Conservation (phyloP, 1,140 invertebrate species). For the Ephestia elutella region DNA sequence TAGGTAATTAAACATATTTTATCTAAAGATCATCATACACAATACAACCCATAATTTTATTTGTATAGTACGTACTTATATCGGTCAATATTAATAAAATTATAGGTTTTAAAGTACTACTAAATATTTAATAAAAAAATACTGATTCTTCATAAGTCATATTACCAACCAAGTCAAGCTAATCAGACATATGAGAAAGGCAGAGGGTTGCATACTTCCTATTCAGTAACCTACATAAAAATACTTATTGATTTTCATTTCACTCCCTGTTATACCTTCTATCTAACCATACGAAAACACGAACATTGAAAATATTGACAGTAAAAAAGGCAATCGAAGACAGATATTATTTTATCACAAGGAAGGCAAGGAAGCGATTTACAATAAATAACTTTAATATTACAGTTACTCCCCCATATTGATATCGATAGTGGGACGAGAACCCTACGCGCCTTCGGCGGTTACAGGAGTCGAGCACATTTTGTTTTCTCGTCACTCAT, state of each 20-base stretch:
- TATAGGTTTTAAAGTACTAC: too few species aligned
- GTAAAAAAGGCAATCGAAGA: slow-evolving; percentile 13
- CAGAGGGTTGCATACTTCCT: too few species aligned
- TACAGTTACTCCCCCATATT: slow-evolving; percentile 65
- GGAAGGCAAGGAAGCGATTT: slow-evolving; percentile 59
- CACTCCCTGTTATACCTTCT: neutral
- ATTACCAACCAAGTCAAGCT: neutral
- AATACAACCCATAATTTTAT: too few species aligned
- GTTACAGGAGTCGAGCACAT: slow-evolving; percentile 45
- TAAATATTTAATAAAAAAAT: too few species aligned
- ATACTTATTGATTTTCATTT: neutral
- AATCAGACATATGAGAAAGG: neutral
- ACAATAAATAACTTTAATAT: slow-evolving; percentile 72
- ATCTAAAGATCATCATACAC: too few species aligned
- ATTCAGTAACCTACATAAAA: neutral
- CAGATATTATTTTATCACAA: slow-evolving; percentile 49
- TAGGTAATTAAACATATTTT: too few species aligned
- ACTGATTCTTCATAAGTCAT: neutral
- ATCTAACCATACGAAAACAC: neutral
- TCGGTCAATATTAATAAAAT: too few species aligned
- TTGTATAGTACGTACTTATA: too few species aligned
- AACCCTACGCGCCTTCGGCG: slow-evolving; percentile 57
- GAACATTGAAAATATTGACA: slow-evolving; percentile 6
- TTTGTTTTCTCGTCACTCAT: slow-evolving; percentile 17
- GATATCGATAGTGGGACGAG: slow-evolving; percentile 62